phyloP scores from a whole-genome alignment of 2,888 invertebrate genomes.

The Patella ulyssiponensis region DNA sequence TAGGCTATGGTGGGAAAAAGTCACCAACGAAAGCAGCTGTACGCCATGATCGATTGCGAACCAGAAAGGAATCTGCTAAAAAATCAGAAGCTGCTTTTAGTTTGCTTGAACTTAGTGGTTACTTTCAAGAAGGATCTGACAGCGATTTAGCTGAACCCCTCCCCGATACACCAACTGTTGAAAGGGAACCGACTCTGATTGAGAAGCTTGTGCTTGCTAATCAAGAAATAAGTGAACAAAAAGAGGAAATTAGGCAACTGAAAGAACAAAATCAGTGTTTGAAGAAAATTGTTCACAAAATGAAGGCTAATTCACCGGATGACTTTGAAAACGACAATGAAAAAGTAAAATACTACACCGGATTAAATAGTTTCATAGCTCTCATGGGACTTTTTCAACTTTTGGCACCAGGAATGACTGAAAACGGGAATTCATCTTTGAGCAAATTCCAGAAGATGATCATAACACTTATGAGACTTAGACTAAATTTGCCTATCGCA shows the following conservation, averaged over 20 bases:
- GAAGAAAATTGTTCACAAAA: background rate
- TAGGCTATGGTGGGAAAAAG: constrained; percentile 1
- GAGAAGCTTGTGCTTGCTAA: background rate
- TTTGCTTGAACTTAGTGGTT: background rate
- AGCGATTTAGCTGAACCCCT: background rate
- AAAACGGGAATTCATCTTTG: constrained; percentile 6
- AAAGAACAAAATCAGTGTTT: background rate
- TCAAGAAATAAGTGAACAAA: background rate
- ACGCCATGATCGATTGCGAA: constrained; percentile 2
- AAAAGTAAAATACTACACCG: constrained; percentile 20
- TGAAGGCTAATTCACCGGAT: background rate
- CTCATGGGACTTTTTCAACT: constrained; percentile 21
- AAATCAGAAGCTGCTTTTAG: constrained; percentile 7
- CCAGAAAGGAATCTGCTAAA: background rate
- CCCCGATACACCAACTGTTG: background rate
- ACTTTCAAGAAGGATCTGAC: background rate
- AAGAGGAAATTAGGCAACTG: background rate
- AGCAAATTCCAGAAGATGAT: constrained; percentile 33
- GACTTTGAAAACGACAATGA: constrained; percentile 13
- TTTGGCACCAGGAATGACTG: constrained; percentile 10
- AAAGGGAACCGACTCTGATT: background rate
- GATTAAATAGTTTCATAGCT: constrained; percentile 18
- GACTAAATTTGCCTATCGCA: constrained; percentile 30
- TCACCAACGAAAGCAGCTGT: background rate
- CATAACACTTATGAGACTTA: constrained; percentile 31